Evolutionary conservation across 2,797 vertebrate genomes (phyloP).

Genomic region (Limosa lapponica): DNA sequence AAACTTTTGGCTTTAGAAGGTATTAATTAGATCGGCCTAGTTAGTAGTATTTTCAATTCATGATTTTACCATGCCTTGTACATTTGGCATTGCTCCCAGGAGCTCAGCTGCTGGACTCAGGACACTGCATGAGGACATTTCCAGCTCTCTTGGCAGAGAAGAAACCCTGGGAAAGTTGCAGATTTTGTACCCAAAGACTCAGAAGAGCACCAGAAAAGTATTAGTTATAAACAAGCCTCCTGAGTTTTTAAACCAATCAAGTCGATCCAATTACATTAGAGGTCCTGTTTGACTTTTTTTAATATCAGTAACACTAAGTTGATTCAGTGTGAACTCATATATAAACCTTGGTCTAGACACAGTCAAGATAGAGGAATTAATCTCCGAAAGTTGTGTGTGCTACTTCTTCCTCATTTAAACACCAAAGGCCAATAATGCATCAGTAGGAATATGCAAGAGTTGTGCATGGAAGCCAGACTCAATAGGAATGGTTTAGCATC

Average conservation of each 20-base stretch:
- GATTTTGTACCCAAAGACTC: neutral
- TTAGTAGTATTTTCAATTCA: conserved; percentile 18
- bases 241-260: neutral
- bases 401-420: neutral
- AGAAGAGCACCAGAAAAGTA: neutral
- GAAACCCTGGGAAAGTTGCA: neutral
- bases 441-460: neutral
- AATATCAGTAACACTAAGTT: neutral
- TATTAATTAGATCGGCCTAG: conserved; percentile 43
- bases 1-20: conserved; percentile 1
- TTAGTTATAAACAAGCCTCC: neutral
- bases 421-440: neutral
- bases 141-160: neutral
- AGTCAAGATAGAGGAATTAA: neutral
- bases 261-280: neutral
- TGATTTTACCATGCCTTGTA: neutral
- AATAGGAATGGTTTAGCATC: neutral
- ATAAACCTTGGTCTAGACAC: neutral
- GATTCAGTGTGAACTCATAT: neutral
- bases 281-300: neutral
- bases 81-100: conserved; percentile 26
- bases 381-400: neutral
- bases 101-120: neutral
- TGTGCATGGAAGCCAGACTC: neutral
- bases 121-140: neutral